phyloP scores from a whole-genome alignment of 2,113 vertebrate species.

The Aegypius monachus region DNA sequence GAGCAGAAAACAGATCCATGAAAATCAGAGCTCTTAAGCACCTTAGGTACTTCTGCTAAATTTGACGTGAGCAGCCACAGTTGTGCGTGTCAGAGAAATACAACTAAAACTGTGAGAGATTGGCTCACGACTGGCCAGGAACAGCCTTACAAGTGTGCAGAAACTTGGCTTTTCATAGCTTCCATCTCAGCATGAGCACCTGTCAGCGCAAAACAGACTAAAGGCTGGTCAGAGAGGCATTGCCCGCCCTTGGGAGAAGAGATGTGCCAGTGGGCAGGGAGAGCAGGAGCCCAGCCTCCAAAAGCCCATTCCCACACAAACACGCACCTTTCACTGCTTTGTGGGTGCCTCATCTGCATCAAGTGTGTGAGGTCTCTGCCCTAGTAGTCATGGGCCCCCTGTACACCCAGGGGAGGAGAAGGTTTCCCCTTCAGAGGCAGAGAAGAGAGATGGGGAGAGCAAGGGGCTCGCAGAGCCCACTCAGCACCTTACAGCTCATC shows the following conservation, averaged over 20 bases:
- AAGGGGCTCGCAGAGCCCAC: rapidly evolving
- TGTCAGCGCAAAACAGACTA: neutral
- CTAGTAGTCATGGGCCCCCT: neutral
- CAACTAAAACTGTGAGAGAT: rapidly evolving
- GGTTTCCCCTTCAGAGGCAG: neutral
- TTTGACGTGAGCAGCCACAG: neutral
- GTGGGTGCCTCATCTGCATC: neutral
- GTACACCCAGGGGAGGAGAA: neutral
- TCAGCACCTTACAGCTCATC: neutral
- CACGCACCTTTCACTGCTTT: neutral
- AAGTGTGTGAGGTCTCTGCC: rapidly evolving
- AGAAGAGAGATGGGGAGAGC: neutral
- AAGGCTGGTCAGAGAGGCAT: neutral
- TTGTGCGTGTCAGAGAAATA: neutral
- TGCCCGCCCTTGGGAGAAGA: neutral
- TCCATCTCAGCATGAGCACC: neutral
- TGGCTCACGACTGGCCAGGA: neutral
- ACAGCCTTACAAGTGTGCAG: neutral
- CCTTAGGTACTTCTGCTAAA: neutral
- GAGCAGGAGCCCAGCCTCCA: neutral
- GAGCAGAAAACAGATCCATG: neutral
- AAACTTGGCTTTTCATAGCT: neutral
- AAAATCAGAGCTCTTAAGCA: neutral
- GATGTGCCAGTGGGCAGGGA: neutral
- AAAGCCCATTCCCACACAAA: neutral